Percentiles rank a stretch among this genome's conserved stretches.
These are phyloP conservation scores for Lobophora halterata DNA, from an alignment of 2,888 invertebrate species.

Conservation along the genomic window DNA sequence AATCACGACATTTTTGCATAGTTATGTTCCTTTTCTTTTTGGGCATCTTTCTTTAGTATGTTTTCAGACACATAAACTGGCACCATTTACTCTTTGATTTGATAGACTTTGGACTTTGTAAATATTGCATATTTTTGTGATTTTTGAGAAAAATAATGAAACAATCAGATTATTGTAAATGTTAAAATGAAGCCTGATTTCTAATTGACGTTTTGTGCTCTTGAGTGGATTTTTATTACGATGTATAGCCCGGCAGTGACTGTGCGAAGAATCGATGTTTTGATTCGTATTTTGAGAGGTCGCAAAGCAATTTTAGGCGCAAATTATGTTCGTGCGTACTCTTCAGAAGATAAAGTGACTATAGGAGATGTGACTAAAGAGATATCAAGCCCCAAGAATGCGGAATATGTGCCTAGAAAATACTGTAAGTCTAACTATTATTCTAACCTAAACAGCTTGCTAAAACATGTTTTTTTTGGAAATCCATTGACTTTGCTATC, in stretches of 20 bases:
- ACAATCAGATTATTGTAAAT: constrained; percentile 13
- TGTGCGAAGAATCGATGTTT: constrained; percentile 71
- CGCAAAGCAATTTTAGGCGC: constrained; percentile 58
- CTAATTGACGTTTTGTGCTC: constrained; percentile 13
- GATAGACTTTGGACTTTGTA: constrained; percentile 67
- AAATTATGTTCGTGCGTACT: constrained; percentile 67
- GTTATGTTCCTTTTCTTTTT: too few relatives aligned
- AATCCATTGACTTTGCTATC: too few relatives aligned
- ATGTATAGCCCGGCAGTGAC: constrained; percentile 70
- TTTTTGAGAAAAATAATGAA: background rate
- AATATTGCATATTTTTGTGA: constrained; percentile 44
- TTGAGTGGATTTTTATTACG: constrained; percentile 26
- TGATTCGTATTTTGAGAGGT: constrained; percentile 70
- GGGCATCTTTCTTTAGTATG: too few relatives aligned
- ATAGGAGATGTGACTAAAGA: constrained; percentile 88
- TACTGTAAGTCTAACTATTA: constrained; percentile 83
- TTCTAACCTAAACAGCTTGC: constrained; percentile 36
- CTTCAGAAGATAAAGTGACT: constrained; percentile 81
- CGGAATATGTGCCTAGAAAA: constrained; percentile 91
- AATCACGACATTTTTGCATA: too few relatives aligned
- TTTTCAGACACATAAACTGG: too few relatives aligned
- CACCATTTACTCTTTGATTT: background rate
- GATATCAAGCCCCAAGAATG: constrained; percentile 79
- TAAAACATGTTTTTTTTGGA: too few relatives aligned
- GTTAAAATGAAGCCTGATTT: constrained; percentile 1